A percentile compares a stretch with the other conserved stretches of the same genome.
Conservation (phyloP, 2,113 vertebrate species). For the Bufo gargarizans region DNA sequence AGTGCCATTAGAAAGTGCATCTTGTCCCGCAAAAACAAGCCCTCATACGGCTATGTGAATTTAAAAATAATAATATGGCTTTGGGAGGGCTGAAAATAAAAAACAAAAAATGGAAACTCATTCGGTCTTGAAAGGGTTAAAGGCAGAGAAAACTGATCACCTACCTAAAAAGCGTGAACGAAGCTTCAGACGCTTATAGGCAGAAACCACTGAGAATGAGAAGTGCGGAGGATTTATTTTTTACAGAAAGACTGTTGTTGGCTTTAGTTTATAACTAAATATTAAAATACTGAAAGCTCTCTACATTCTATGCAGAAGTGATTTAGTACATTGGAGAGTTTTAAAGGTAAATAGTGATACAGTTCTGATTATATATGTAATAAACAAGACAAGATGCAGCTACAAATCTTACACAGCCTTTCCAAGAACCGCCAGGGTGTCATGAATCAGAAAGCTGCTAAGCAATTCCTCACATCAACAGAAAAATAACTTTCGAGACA, state of each 20-base stretch:
- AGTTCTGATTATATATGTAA: neutral
- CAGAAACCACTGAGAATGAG: neutral
- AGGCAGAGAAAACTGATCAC: neutral
- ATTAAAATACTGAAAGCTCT: neutral
- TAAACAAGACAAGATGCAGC: neutral
- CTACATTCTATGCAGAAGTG: neutral
- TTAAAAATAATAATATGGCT: too few relatives aligned
- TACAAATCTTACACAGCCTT: neutral
- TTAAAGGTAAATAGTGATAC: neutral
- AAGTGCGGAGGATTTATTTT: neutral
- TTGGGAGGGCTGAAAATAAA: too few relatives aligned
- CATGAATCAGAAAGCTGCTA: neutral
- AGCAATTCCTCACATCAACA: constrained; percentile 1
- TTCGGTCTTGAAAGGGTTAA: neutral
- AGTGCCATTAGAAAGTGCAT: too few relatives aligned
- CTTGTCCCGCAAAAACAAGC: too few relatives aligned
- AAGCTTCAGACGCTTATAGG: neutral
- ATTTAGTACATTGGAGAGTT: neutral
- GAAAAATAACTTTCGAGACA: constrained; percentile 28
- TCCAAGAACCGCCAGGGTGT: constrained; percentile 3
- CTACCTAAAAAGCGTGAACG: neutral
- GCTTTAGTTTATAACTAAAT: constrained; percentile 8
- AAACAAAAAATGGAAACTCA: too few relatives aligned
- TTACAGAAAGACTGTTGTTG: neutral
- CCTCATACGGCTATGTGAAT: too few relatives aligned